Evolutionary conservation across 2,113 vertebrate genomes (phyloP).

Genomic region (Uria lomvia): DNA sequence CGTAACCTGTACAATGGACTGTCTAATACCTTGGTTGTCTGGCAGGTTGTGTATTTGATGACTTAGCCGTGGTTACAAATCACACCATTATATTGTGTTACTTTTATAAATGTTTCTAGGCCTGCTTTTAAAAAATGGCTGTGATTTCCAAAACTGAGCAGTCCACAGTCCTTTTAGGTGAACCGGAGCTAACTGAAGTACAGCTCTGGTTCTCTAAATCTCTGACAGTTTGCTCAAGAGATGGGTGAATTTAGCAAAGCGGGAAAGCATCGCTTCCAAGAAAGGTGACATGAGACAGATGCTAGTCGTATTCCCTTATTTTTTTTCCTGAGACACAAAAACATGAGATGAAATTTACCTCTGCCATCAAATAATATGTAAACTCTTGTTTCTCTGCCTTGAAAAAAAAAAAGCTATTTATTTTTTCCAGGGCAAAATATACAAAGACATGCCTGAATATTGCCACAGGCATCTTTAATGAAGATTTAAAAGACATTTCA

Average conservation of each 20-base stretch:
- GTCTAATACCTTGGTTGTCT: not conserved
- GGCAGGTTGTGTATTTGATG: not conserved
- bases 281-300: constrained; percentile 10
- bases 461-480: constrained; percentile 1
- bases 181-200: not conserved
- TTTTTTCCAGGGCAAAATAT: not conserved
- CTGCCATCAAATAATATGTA: not conserved
- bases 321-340: not conserved
- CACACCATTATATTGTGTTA: not conserved
- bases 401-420: not conserved
- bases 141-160: not conserved
- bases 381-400: not conserved
- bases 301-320: not conserved
- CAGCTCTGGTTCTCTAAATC: not conserved
- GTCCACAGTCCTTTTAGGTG: not conserved
- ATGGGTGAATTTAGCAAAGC: not conserved
- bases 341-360: not conserved
- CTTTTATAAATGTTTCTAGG: not conserved
- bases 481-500: constrained; percentile 33
- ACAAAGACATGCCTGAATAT: constrained; percentile 1
- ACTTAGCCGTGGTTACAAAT: not conserved
- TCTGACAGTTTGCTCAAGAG: not conserved
- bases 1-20: not conserved
- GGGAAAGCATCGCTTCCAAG: not conserved
- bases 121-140: not conserved